Conservation (phyloP, 1,140 invertebrate species). For the Trinorchestia longiramus region DNA sequence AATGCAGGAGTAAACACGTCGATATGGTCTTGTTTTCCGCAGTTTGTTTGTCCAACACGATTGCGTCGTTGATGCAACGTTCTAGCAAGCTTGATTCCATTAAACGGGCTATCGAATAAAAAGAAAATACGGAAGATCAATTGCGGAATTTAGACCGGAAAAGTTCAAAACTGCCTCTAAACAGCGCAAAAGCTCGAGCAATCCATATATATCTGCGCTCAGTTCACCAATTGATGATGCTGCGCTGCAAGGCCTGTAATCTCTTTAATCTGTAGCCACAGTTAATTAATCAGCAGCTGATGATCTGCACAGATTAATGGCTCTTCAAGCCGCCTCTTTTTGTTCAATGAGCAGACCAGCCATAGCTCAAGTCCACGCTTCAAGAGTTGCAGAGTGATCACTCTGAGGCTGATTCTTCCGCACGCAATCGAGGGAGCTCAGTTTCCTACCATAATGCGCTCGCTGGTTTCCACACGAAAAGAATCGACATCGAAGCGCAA, state of each 20-base stretch:
- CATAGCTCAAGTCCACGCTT: background rate
- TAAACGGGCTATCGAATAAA: background rate
- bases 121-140: background rate
- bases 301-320: slow-evolving; percentile 49
- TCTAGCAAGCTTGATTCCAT: background rate
- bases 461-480: background rate
- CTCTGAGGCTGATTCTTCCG: background rate
- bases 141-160: background rate
- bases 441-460: background rate
- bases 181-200: background rate
- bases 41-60: too few relatives aligned
- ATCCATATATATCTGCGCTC: background rate
- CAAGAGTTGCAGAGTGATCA: background rate
- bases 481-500: background rate
- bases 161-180: background rate
- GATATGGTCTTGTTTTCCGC: too few relatives aligned
- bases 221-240: slow-evolving; percentile 30
- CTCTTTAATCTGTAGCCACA: slow-evolving; percentile 45
- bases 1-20: too few relatives aligned
- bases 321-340: slow-evolving; percentile 10
- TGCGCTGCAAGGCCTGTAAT: slow-evolving; percentile 30
- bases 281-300: slow-evolving; percentile 47
- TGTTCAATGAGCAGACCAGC: slow-evolving; percentile 22
- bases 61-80: background rate
- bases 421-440: background rate